Evolutionary conservation across 2,797 vertebrate species (phyloP).

Genomic region (Simalia tracyae): DNA sequence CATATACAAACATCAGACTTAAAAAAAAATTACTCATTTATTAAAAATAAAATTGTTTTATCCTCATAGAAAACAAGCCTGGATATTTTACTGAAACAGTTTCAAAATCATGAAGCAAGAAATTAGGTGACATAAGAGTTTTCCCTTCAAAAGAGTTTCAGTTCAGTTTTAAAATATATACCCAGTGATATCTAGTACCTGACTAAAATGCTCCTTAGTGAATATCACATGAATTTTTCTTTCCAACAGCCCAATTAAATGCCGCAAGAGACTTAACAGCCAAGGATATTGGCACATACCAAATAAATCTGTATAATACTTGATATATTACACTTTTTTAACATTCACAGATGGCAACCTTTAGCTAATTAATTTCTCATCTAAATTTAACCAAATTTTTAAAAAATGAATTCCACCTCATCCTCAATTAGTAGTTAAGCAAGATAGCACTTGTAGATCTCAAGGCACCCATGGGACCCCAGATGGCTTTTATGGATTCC

Average conservation of each 20-base stretch:
- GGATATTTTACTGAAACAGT: accelerated
- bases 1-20: neutral
- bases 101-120: neutral
- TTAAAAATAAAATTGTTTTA: neutral
- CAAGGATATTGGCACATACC: too few relatives aligned
- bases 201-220: neutral
- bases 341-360: too few relatives aligned
- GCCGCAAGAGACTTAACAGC: too few relatives aligned
- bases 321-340: too few relatives aligned
- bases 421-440: too few relatives aligned
- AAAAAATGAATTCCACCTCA: too few relatives aligned
- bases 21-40: neutral
- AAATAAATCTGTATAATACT: too few relatives aligned
- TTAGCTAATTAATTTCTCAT: too few relatives aligned
- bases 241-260: neutral
- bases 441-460: too few relatives aligned
- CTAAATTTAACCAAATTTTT: too few relatives aligned
- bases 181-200: neutral
- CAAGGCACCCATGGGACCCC: too few relatives aligned
- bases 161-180: neutral
- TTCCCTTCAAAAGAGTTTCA: neutral
- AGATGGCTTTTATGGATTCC: too few relatives aligned
- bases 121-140: neutral
- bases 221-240: neutral
- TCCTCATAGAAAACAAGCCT: neutral